Conservation (phyloP, 2,113 vertebrate genomes). For the Aramus guarauna region DNA sequence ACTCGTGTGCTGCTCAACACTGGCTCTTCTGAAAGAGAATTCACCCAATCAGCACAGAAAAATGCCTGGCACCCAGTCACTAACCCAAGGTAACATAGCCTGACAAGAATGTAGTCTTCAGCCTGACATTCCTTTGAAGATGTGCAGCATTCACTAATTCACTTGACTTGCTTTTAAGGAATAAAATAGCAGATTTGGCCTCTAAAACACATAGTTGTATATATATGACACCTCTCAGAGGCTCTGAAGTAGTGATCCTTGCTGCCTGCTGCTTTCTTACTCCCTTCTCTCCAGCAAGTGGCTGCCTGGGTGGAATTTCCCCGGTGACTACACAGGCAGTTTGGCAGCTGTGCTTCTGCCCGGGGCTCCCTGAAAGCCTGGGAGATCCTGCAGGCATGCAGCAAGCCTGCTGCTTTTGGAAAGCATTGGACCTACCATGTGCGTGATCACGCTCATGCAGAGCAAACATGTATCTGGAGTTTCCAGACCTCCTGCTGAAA, state of each 20-base stretch:
- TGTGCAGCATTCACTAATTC: neutral
- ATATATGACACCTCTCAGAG: neutral
- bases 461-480: neutral
- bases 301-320: neutral
- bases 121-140: neutral
- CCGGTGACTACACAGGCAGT: neutral
- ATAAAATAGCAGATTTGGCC: neutral
- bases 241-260: neutral
- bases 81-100: neutral
- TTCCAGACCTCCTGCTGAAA: neutral
- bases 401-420: neutral
- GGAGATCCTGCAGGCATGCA: neutral
- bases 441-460: neutral
- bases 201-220: accelerated
- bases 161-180: neutral
- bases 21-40: neutral
- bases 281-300: neutral
- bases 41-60: neutral
- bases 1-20: neutral
- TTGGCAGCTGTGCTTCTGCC: neutral
- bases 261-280: neutral
- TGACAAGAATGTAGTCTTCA: neutral
- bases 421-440: neutral
- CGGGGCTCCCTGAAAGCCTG: neutral
- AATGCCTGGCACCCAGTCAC: neutral